Evolutionary conservation across 2,888 invertebrate genomes (phyloP).

Genomic region (Stenolophus ochropezus): DNA sequence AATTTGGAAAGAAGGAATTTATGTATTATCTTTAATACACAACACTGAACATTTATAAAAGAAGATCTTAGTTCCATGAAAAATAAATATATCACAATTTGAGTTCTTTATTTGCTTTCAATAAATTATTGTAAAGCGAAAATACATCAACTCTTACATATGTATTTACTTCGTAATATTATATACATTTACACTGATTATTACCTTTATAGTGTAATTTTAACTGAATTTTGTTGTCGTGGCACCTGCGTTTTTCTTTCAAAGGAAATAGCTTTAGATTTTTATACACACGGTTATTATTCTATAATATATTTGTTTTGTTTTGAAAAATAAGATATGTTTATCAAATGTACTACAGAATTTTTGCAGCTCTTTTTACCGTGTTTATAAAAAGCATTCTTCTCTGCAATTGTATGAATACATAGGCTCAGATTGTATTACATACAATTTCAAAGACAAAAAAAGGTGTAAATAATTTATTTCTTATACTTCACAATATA

Average conservation of each 20-base stretch:
- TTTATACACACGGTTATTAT: constrained; percentile 6
- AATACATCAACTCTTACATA: constrained; percentile 24
- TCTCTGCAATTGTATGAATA: constrained; percentile 37
- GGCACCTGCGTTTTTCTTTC: constrained; percentile 20
- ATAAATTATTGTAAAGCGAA: constrained; percentile 43
- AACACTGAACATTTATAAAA: constrained; percentile 28
- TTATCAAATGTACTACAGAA: not conserved
- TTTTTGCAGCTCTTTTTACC: not conserved
- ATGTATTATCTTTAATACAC: not conserved
- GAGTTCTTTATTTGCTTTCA: constrained; percentile 43
- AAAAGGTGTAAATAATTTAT: not conserved
- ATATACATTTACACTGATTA: constrained; percentile 25
- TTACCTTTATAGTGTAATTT: not conserved
- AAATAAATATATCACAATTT: constrained; percentile 53
- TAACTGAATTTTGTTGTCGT: constrained; percentile 3
- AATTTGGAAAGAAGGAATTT: not conserved
- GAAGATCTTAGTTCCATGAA: constrained; percentile 13
- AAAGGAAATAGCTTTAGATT: not conserved
- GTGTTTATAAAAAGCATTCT: constrained; percentile 13
- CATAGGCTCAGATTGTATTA: constrained; percentile 39
- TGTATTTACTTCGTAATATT: constrained; percentile 16
- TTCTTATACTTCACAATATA: not conserved
- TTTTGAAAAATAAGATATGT: not conserved
- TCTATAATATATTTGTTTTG: not conserved
- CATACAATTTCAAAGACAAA: constrained; percentile 9